A percentile compares a stretch with the other conserved stretches of the same genome.
These are phyloP conservation scores for Peromyscus attwateri DNA, from an alignment of 2,797 vertebrate genomes.

Conservation along the genomic window DNA sequence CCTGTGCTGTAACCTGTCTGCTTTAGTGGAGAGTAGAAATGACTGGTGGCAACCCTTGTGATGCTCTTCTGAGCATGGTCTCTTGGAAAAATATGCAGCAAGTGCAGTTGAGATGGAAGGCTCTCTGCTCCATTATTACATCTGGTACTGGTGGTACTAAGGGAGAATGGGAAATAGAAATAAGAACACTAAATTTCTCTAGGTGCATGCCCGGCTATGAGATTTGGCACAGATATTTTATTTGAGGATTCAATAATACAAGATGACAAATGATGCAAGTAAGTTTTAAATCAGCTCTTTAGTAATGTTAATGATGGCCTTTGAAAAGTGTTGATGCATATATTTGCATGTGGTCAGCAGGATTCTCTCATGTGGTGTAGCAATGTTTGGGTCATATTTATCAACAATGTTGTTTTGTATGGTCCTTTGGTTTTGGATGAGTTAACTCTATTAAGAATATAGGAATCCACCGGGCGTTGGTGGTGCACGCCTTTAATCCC, in stretches of 20 bases:
- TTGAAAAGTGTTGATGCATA: background rate
- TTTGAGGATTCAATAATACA: background rate
- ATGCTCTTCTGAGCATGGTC: background rate
- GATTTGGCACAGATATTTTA: background rate
- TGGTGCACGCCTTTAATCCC: no score
- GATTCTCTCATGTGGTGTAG: background rate
- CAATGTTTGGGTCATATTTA: background rate
- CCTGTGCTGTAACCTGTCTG: no score
- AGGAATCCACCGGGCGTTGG: no score
- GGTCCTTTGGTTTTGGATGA: background rate
- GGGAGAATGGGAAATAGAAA: background rate
- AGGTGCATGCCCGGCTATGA: rapidly evolving
- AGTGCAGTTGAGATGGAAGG: background rate
- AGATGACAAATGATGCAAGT: background rate
- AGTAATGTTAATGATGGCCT: background rate
- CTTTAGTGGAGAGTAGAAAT: no score
- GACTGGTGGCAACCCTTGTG: background rate
- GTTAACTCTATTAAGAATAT: background rate
- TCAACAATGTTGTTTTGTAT: background rate
- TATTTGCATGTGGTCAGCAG: background rate
- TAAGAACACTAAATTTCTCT: background rate
- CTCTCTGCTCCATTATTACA: no score
- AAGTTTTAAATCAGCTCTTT: background rate
- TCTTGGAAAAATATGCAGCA: background rate
- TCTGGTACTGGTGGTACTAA: background rate